These are phyloP conservation scores for Bombyx mandarina DNA, from an alignment of 1,140 invertebrate species.

Conservation along the genomic window DNA sequence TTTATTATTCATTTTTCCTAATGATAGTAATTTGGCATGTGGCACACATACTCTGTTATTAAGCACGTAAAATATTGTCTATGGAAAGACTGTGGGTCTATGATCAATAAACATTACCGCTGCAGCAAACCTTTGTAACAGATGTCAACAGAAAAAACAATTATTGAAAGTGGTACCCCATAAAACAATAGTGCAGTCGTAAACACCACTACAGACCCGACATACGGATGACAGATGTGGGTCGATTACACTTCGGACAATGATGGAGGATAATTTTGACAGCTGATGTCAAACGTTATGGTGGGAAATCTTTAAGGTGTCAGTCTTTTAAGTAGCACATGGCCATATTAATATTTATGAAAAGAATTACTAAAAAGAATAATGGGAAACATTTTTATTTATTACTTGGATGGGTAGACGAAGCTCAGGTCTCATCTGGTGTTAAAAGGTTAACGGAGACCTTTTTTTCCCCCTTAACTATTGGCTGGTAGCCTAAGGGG, in stretches of 20 bases:
- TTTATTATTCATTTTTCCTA: too few relatives aligned
- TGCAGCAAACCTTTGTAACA: conserved; percentile 13
- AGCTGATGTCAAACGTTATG: conserved; percentile 8
- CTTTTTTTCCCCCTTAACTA: too few relatives aligned
- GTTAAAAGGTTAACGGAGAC: too few relatives aligned
- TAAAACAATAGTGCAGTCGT: conserved; percentile 22
- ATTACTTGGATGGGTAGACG: background rate
- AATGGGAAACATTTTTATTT: background rate
- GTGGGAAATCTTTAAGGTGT: background rate
- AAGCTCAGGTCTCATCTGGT: too few relatives aligned
- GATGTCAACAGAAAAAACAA: conserved; percentile 21
- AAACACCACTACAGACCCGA: conserved; percentile 7
- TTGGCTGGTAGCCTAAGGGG: too few relatives aligned
- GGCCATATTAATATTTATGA: too few relatives aligned
- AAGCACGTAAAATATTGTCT: too few relatives aligned
- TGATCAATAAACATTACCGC: background rate
- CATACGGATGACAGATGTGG: conserved; percentile 33
- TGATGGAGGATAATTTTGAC: conserved; percentile 7
- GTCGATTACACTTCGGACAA: conserved; percentile 13
- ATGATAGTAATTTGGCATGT: too few relatives aligned
- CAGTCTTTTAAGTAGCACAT: too few relatives aligned
- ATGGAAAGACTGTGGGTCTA: background rate
- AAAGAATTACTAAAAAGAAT: background rate
- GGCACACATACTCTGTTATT: too few relatives aligned
- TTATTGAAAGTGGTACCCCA: conserved; percentile 12